Evolutionary conservation across 2,797 vertebrate species (phyloP), one percentile per base, ranked within the genome.

Genomic region (Eleutherodactylus coqui): DNA sequence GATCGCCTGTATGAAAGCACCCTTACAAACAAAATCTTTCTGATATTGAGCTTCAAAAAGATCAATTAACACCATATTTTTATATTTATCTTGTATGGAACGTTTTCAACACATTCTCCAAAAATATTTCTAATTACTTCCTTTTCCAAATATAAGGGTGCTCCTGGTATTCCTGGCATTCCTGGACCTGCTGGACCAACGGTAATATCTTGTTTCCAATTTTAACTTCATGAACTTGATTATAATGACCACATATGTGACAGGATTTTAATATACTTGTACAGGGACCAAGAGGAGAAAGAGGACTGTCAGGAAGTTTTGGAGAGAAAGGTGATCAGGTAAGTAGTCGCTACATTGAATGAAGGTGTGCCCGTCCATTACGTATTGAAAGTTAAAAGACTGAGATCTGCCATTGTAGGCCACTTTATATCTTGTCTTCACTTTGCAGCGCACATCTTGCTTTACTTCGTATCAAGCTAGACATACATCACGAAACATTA

Each of bases 281-380:
- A 0, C 89, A 99, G 98, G 98, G 98, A 64, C 93, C 94, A 21
- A 96, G 97, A 95, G 98, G 98, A 21, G 98, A 98, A 75, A 90
- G 92, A 0, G 97, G 97, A 60, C 89, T 92, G 73, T 88, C 93
- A 0, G 98, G 98, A 76, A 89, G 92, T 0, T 62, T 88, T 0
- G 98, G 97, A 34, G 91, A 94, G 88, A 98, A 98, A 89, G 98
- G 97, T 0, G 97, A 99, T 69, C 95, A 95, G 95, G 98, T 97
- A 89, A 93, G 93, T 49, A 45, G 9, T 49, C 58, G 36, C 41
- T 38, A 49, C 41, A 41, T 36, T 5, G 14, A 62, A 29, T 62
- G 24, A n/a, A n/a, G 14, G 2, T 14, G n/a, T 58, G n/a, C 55
- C 60, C 3, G 10, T 34, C 4, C 17, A 32, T 64, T n/a, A n/a